Percentiles rank a stretch among this genome's conserved stretches.
Evolutionary conservation across 1,140 invertebrate genomes (phyloP).

Genomic region (Myzus persicae): DNA sequence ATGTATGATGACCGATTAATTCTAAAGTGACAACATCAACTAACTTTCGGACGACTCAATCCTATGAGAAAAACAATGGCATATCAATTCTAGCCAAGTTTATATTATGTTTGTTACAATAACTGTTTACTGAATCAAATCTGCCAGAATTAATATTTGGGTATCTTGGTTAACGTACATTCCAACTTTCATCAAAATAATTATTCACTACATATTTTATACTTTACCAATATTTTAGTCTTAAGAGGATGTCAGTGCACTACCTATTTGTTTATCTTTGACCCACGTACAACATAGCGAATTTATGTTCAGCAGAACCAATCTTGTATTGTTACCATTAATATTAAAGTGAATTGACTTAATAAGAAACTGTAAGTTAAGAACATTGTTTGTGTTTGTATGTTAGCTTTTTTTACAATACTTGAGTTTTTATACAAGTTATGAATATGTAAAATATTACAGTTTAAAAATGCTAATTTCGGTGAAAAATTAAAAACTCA

Average conservation of each 20-base stretch:
- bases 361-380: neutral
- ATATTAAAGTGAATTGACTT: neutral
- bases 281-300: neutral
- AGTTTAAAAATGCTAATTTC: neutral
- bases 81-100: neutral
- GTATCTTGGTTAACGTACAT: neutral
- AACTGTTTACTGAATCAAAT: neutral
- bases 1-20: neutral
- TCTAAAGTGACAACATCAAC: neutral
- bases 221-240: neutral
- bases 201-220: neutral
- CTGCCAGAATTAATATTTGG: slow-evolving; percentile 18
- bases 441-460: neutral
- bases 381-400: neutral
- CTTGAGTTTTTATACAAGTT: neutral
- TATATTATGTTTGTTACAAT: neutral
- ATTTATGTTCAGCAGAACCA: neutral
- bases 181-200: neutral
- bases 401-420: neutral
- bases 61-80: neutral
- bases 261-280: neutral
- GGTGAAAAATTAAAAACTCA: neutral
- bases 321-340: neutral
- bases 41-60: neutral
- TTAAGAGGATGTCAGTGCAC: neutral